Evolutionary conservation across 2,797 vertebrate genomes (phyloP), one percentile per base, ranked within the genome.

Genomic region (Telmatherina bonti): DNA sequence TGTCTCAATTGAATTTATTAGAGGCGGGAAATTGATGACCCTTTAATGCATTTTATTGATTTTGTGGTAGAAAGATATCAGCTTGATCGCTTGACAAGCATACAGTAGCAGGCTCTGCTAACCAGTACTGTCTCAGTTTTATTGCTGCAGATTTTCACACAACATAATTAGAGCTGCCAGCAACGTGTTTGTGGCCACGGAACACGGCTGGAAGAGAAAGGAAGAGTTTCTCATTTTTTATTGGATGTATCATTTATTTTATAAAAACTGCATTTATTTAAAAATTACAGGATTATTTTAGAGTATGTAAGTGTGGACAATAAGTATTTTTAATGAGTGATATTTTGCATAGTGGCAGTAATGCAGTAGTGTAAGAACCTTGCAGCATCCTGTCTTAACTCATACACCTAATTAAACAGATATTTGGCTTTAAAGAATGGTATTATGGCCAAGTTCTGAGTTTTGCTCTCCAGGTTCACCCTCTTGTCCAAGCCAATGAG

Each of bases 21-120:
- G 52, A 72, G 62, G 38, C 4, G 47, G 59, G 47, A 35, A 76
- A 60, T 33, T 66, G 62, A 77, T 81, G 74, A 52, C 18, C n/a
- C 53, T 1, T 35, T 59, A 65, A 80, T 66, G 69, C 1, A 75
- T 67, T 56, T 76, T 60, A 78, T 73, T 80, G 70, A 67, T 74
- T 84, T 73, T 67, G 29, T 35, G 49, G 72, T 64, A 2, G 27
- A 33, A 36, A 20, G 51, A 67, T 47, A 60, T 61, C 10, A 43
- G 54, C 52, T 29, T 60, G 63, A 76, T 74, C 80, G 70, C 67
- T 57, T 54, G 26, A n/a, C 20, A 64, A 52, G 22, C 64, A 30
- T 7, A 15, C 4, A 43, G 41, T 20, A 18, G 20, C 29, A 6
- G 64, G 54, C 38, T 69, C 55, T 62, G 67, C 52, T 20, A 64